Evolutionary conservation across 2,113 vertebrate genomes (phyloP), one percentile per base, ranked within the genome.

Genomic region (Oryzias javanicus): DNA sequence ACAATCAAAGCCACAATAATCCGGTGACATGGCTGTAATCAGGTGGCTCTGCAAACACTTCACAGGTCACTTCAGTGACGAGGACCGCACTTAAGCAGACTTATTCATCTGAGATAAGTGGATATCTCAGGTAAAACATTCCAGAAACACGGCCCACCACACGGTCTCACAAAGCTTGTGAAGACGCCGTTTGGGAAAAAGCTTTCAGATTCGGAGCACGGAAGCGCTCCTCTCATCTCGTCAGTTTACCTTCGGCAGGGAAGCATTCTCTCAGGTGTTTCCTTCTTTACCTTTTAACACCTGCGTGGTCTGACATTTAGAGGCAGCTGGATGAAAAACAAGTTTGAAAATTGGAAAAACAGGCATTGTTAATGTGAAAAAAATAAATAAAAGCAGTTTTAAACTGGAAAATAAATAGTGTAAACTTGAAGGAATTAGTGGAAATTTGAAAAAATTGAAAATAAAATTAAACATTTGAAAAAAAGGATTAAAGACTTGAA

Each of bases 101-200:
- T 60, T 45, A 49, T 45, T 54, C 24, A 47, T 49, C 54, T 45
- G 16, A 64, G 58, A 14, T 59, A 49, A 72, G 64, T 51, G 47
- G 44, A 27, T 47, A 70, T 67, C 47, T 46, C 65, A 68, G 42
- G 45, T 55, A 70, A 72, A 70, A 57, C 58, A 64, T 64, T 86
- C 79, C 49, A 74, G 51, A 74, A 57, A 55, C 40, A 46, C 56
- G 52, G 64, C 60, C 51, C 56, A 25, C 76, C 49, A 61, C 49
- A 61, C 80, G 72, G 82, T 60, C 81, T 68, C 62, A 65, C 60
- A 69, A 60, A 81, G 76, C 72, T 85, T 80, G 78, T 74, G 6
- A 67, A 80, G 65, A 61, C 70, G 65, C 78, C 80, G 67, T 68
- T 71, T 18, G 70, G 79, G 74, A 63, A 76, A 80, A 83, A 72